A percentile compares a stretch with the other conserved stretches of the same genome.
Evolutionary conservation across 2,113 vertebrate species (phyloP).

Genomic region (Prietella phreatophila): DNA sequence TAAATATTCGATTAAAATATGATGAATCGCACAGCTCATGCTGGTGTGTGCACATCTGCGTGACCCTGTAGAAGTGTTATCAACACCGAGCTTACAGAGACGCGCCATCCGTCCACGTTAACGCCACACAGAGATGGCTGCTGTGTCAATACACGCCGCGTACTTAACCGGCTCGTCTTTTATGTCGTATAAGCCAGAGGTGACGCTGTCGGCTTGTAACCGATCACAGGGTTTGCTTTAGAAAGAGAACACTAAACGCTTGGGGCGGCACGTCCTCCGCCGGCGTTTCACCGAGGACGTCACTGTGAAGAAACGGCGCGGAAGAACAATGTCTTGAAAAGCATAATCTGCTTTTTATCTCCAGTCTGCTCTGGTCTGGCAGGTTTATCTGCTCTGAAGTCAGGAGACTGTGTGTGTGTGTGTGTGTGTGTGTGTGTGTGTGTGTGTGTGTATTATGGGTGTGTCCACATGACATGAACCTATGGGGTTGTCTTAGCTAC

Average conservation of each 20-base stretch:
- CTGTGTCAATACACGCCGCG: constrained; percentile 49
- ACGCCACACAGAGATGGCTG: neutral
- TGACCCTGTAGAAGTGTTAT: neutral
- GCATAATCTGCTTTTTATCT: neutral
- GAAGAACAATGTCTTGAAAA: neutral
- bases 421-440: constrained; percentile 29
- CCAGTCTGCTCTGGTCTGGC: constrained; percentile 50
- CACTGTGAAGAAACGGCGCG: neutral
- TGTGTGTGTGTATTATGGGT: constrained; percentile 63
- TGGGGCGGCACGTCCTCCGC: neutral
- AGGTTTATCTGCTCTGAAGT: constrained; percentile 64
- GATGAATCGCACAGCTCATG: too few species aligned
- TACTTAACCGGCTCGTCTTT: constrained; percentile 33
- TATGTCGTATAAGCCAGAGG: constrained; percentile 56
- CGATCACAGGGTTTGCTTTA: neutral
- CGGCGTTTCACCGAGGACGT: neutral
- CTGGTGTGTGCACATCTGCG: neutral
- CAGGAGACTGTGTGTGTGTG: neutral
- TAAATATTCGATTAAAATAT: neutral
- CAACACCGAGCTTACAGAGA: neutral
- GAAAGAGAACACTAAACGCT: neutral
- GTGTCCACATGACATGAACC: constrained; percentile 59
- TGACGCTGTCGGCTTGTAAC: neutral
- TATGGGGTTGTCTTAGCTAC: constrained; percentile 61
- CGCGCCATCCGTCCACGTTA: neutral